Conservation (phyloP, 2,113 vertebrate species). For the Actenoides hombroni region DNA sequence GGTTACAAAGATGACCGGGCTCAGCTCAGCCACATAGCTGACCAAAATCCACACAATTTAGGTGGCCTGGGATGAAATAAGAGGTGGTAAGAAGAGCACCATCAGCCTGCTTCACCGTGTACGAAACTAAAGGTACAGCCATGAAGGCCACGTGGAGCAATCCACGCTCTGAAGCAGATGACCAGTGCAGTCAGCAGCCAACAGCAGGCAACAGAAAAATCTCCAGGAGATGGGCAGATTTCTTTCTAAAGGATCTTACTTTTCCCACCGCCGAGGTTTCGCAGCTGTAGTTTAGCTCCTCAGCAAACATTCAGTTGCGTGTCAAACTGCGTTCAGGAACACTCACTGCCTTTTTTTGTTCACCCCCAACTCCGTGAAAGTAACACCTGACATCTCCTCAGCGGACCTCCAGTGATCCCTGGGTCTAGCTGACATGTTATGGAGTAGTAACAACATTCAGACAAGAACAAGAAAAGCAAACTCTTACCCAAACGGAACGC, state of each 20-base stretch:
- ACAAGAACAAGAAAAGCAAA: slow-evolving; percentile 44
- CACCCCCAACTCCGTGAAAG: not conserved
- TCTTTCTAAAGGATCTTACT: not conserved
- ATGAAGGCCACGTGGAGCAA: not conserved
- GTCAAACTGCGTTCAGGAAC: not conserved
- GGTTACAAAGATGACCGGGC: not conserved
- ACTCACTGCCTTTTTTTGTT: not conserved
- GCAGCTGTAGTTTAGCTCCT: not conserved
- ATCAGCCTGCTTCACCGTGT: not conserved
- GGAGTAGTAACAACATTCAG: not conserved
- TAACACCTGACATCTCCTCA: not conserved
- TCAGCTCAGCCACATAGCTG: not conserved
- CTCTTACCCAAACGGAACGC: slow-evolving; percentile 95
- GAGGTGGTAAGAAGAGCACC: not conserved
- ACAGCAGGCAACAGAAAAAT: not conserved
- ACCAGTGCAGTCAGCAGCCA: not conserved
- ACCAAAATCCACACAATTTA: not conserved
- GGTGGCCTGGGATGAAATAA: not conserved
- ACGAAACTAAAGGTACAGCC: not conserved
- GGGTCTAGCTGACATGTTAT: not conserved
- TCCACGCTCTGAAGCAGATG: not conserved
- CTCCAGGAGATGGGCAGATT: not conserved
- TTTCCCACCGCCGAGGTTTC: not conserved
- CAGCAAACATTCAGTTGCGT: not conserved
- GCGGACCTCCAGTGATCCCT: not conserved